A percentile compares a stretch with the other conserved stretches of the same genome.
These are phyloP conservation scores for Falco peregrinus DNA, from an alignment of 2,797 vertebrate genomes.

Conservation along the genomic window DNA sequence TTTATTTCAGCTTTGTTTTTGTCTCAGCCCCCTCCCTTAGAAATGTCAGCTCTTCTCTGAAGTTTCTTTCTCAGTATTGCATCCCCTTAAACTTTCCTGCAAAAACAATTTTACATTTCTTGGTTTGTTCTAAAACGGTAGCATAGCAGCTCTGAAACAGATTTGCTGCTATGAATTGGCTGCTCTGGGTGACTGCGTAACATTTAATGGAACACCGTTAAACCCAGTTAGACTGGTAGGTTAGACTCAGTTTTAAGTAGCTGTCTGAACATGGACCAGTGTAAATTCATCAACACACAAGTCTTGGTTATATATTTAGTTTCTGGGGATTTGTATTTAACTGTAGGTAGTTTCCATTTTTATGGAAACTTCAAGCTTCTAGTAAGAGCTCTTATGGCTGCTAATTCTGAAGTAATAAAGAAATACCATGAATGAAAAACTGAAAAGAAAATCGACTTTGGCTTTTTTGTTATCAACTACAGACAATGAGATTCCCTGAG, in stretches of 20 bases:
- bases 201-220: not conserved
- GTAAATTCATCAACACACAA: not conserved
- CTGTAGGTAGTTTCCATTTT: not conserved
- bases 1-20: not conserved
- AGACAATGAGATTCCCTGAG: not conserved
- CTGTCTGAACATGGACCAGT: not conserved
- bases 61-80: not conserved
- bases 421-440: not conserved
- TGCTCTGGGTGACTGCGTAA: not conserved
- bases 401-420: not conserved
- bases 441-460: not conserved
- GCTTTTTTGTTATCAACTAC: not conserved
- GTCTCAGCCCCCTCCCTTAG: not conserved
- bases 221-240: not conserved
- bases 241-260: not conserved
- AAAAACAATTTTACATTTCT: not conserved
- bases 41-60: not conserved
- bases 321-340: not conserved
- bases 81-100: not conserved
- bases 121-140: not conserved
- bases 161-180: not conserved
- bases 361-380: not conserved
- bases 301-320: not conserved
- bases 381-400: accelerated
- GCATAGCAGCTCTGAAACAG: not conserved